These are phyloP conservation scores for Garra rufa DNA, from an alignment of 2,113 vertebrate species.

Conservation along the genomic window DNA sequence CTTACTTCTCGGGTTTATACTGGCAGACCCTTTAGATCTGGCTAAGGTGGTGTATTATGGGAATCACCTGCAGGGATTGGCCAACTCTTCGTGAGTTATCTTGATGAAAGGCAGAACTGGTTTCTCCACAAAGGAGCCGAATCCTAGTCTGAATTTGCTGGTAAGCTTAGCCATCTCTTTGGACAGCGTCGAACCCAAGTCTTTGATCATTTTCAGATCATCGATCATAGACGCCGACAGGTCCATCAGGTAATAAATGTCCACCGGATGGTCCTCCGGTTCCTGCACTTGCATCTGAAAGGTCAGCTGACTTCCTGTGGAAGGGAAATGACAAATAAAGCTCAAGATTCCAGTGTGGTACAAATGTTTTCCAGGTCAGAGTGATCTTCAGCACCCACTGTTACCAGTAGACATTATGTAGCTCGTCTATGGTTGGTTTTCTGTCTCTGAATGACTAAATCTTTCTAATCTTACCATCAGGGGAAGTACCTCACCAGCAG, in stretches of 20 bases:
- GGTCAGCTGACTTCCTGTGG: slow-evolving; percentile 82
- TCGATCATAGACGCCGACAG: slow-evolving; percentile 95
- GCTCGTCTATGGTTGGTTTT: background rate
- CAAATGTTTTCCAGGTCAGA: slow-evolving; percentile 26
- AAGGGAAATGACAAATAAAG: slow-evolving; percentile 8
- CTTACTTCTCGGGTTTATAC: slow-evolving; percentile 12
- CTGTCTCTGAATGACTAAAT: slow-evolving; percentile 20
- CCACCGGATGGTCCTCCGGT: slow-evolving; percentile 93
- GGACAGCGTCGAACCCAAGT: slow-evolving; percentile 89
- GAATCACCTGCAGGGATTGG: slow-evolving; percentile 92
- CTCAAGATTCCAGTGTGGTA: slow-evolving; percentile 19
- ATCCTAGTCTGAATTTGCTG: slow-evolving; percentile 95
- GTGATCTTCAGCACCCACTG: background rate
- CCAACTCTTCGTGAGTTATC: slow-evolving; percentile 83
- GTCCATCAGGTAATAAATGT: slow-evolving; percentile 99
- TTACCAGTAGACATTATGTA: background rate
- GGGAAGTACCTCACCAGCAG: slow-evolving; percentile 21
- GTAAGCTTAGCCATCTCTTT: slow-evolving; percentile 94
- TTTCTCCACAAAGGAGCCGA: slow-evolving; percentile 98
- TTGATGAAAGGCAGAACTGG: slow-evolving; percentile 93
- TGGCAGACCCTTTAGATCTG: slow-evolving; percentile 16
- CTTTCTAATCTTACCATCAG: background rate
- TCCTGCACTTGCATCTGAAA: slow-evolving; percentile 91
- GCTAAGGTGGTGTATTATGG: background rate
- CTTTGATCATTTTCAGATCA: slow-evolving; percentile 89